phyloP scores from a whole-genome alignment of 2,113 vertebrate species.

The Dascyllus trimaculatus region DNA sequence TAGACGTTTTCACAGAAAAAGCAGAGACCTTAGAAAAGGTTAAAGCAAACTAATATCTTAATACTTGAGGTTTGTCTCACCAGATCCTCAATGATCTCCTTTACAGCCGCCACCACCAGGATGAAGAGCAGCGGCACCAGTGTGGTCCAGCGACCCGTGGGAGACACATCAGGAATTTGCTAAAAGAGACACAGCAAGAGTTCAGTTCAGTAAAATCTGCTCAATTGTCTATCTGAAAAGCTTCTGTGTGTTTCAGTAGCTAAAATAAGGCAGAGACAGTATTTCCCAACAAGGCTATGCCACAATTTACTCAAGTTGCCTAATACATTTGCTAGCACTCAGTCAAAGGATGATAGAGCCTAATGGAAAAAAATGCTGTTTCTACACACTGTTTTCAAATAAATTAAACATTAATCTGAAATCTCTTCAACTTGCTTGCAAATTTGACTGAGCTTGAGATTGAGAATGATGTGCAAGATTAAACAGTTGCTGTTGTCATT shows the following conservation, averaged over 20 bases:
- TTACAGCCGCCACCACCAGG: slow-evolving; percentile 95
- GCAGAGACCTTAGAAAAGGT: neutral
- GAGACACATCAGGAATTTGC: slow-evolving; percentile 99
- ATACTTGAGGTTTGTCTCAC: slow-evolving; percentile 82
- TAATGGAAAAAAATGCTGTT: too few species aligned
- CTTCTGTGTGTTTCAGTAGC: too few species aligned
- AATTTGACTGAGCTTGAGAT: neutral
- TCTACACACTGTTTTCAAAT: neutral
- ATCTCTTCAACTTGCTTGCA: neutral
- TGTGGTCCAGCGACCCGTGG: slow-evolving; percentile 97
- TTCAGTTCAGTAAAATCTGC: neutral
- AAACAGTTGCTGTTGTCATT: neutral
- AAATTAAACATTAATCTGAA: too few species aligned
- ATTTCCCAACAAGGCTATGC: too few species aligned
- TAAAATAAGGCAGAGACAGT: too few species aligned
- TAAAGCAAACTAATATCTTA: too few species aligned
- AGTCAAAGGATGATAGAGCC: too few species aligned
- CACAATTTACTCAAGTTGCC: too few species aligned
- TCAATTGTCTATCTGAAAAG: neutral
- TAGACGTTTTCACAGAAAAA: neutral
- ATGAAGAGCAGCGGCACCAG: slow-evolving; percentile 98
- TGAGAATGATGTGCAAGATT: neutral
- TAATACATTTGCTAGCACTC: too few species aligned
- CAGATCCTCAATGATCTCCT: slow-evolving; percentile 98
- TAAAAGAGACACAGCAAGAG: slow-evolving; percentile 58